These are phyloP conservation scores for Macquaria australasica DNA, from an alignment of 2,113 vertebrate genomes.

Conservation along the genomic window DNA sequence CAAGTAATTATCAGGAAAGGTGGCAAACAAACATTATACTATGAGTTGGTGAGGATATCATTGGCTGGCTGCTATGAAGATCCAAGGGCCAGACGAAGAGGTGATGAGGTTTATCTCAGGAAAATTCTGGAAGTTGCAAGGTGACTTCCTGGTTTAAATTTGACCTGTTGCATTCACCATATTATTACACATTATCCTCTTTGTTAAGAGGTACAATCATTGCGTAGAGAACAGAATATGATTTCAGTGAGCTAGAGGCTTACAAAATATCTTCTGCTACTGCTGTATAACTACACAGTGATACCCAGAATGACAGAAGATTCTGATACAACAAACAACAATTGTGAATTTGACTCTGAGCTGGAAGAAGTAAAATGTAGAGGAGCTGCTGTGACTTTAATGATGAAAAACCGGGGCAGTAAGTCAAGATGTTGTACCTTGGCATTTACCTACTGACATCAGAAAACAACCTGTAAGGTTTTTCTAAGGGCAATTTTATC, in stretches of 20 bases:
- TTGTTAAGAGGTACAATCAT: neutral
- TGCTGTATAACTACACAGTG: neutral
- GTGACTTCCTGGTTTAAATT: neutral
- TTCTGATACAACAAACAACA: neutral
- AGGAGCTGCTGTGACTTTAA: neutral
- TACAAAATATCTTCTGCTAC: neutral
- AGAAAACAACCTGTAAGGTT: neutral
- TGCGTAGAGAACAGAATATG: neutral
- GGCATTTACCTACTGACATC: slow-evolving; percentile 5
- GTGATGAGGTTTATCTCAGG: slow-evolving; percentile 6
- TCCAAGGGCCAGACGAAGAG: neutral
- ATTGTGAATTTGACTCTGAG: neutral
- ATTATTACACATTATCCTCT: neutral
- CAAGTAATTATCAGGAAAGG: slow-evolving; percentile 39
- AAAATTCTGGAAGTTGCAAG: neutral
- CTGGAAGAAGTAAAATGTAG: neutral
- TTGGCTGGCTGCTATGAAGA: neutral
- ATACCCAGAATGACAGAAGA: neutral
- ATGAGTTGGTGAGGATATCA: slow-evolving; percentile 8
- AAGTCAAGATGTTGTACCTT: neutral
- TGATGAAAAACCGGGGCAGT: slow-evolving; percentile 2
- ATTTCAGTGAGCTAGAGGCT: neutral
- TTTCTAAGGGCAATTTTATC: neutral
- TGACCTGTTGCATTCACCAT: neutral
- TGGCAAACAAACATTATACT: slow-evolving; percentile 29